Percentiles rank a stretch among this genome's conserved stretches.
phyloP scores from a whole-genome alignment of 2,113 vertebrate genomes.

The Rhagologus leucostigma region DNA sequence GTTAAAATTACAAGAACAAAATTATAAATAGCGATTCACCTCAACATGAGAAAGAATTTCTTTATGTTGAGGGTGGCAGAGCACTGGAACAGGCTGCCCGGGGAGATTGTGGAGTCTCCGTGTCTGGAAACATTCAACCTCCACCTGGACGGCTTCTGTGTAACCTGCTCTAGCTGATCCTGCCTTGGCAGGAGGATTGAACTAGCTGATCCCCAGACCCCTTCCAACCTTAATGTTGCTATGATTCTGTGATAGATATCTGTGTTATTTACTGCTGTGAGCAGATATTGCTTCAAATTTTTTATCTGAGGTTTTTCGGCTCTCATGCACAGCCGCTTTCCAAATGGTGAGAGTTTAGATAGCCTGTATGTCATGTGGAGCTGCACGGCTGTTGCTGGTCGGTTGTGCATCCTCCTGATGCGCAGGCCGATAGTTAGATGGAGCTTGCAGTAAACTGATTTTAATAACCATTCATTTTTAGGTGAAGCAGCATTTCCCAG shows the following conservation, averaged over 20 bases:
- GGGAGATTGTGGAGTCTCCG: neutral
- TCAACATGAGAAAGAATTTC: neutral
- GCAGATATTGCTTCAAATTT: neutral
- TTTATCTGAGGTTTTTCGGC: neutral
- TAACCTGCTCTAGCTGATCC: neutral
- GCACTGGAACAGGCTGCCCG: neutral
- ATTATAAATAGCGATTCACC: neutral
- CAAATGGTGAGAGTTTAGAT: neutral
- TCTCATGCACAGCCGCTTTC: fast-evolving
- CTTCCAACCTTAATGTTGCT: neutral
- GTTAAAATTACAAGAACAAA: fast-evolving
- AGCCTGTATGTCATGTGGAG: neutral
- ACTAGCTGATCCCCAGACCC: neutral
- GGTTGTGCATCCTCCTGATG: neutral
- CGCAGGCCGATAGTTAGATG: neutral
- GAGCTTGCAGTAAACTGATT: neutral
- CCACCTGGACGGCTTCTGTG: neutral
- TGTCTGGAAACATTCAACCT: neutral
- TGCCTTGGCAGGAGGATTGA: neutral
- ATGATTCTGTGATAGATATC: neutral
- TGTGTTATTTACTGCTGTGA: neutral
- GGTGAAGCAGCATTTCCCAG: neutral
- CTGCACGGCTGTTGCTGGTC: neutral
- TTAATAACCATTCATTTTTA: neutral
- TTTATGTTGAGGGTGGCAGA: neutral